These are phyloP conservation scores for Aspidiotus rigidus DNA, from an alignment of 2,888 invertebrate species.

Conservation along the genomic window DNA sequence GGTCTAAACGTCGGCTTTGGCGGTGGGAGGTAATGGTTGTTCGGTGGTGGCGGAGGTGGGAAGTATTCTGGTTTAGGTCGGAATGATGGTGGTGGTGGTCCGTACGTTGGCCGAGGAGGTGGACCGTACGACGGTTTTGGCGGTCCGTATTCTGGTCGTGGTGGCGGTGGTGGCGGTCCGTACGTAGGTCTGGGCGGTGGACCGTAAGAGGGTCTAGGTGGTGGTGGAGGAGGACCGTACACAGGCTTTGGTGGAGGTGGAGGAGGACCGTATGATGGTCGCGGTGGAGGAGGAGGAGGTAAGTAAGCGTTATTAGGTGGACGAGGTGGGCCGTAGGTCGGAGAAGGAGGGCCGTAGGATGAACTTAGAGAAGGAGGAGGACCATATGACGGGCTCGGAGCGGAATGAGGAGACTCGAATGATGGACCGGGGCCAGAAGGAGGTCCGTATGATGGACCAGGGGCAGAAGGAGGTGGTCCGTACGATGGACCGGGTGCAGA, in stretches of 20 bases:
- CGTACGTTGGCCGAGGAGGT: slow-evolving; percentile 39
- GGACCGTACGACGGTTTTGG: slow-evolving; percentile 40
- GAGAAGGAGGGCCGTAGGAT: slow-evolving; percentile 37
- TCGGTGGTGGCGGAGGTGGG: slow-evolving; percentile 40
- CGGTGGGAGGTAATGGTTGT: slow-evolving; percentile 40
- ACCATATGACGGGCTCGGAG: slow-evolving; percentile 50
- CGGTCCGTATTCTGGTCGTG: slow-evolving; percentile 40
- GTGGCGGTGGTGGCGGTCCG: slow-evolving; percentile 43
- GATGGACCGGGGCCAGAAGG: slow-evolving; percentile 49
- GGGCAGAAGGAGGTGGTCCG: slow-evolving; percentile 38
- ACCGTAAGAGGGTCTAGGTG: slow-evolving; percentile 42
- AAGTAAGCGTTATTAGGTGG: slow-evolving; percentile 39
- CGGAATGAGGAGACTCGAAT: slow-evolving; percentile 43
- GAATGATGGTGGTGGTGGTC: slow-evolving; percentile 42
- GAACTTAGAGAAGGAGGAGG: slow-evolving; percentile 37
- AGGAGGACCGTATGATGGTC: slow-evolving; percentile 40
- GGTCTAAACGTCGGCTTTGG: slow-evolving; percentile 38
- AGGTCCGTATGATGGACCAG: slow-evolving; percentile 18
- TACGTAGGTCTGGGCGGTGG: slow-evolving; percentile 43
- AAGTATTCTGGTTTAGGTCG: slow-evolving; percentile 40
- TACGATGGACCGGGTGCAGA: slow-evolving; percentile 42
- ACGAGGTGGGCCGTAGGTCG: slow-evolving; percentile 36
- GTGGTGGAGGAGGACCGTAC: slow-evolving; percentile 42
- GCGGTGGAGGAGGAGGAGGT: slow-evolving; percentile 41
- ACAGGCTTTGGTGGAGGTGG: slow-evolving; percentile 35